A percentile compares a stretch with the other conserved stretches of the same genome.
phyloP scores from a whole-genome alignment of 2,797 vertebrate genomes.

The Botia almorhae region DNA sequence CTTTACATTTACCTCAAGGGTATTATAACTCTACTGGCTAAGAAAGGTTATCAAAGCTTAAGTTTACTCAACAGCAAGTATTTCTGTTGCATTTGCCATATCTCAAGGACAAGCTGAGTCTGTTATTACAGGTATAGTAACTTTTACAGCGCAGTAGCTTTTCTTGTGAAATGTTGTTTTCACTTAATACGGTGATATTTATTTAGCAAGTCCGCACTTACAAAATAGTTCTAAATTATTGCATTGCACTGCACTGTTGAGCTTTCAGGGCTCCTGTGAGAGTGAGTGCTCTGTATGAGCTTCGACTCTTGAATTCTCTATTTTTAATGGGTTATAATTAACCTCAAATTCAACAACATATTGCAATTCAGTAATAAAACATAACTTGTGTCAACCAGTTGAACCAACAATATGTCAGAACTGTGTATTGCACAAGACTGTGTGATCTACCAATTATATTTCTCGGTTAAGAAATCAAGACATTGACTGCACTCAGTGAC shows the following conservation, averaged over 20 bases:
- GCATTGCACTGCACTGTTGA: conserved; percentile 4
- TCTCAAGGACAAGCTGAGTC: background rate
- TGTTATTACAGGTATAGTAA: background rate
- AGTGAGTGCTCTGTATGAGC: background rate
- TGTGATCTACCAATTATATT: background rate
- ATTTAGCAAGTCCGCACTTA: background rate
- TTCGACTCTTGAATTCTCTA: background rate
- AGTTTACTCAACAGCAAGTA: conserved; percentile 1
- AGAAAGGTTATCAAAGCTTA: background rate
- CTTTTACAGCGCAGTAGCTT: too few relatives aligned
- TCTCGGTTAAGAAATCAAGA: background rate
- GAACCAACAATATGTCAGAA: background rate
- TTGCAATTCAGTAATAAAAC: conserved; percentile 1
- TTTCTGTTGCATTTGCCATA: background rate
- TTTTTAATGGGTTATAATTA: too few relatives aligned
- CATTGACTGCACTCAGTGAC: background rate
- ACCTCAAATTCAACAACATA: too few relatives aligned
- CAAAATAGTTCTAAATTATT: conserved; percentile 5
- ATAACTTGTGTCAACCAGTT: background rate
- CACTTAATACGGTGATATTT: background rate
- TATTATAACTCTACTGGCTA: background rate
- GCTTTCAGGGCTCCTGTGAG: conserved; percentile 6
- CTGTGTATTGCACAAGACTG: background rate
- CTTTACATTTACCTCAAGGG: background rate
- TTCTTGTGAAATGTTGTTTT: background rate